These are phyloP conservation scores for Daktulosphaira vitifoliae DNA, from an alignment of 1,140 invertebrate species.

Conservation along the genomic window DNA sequence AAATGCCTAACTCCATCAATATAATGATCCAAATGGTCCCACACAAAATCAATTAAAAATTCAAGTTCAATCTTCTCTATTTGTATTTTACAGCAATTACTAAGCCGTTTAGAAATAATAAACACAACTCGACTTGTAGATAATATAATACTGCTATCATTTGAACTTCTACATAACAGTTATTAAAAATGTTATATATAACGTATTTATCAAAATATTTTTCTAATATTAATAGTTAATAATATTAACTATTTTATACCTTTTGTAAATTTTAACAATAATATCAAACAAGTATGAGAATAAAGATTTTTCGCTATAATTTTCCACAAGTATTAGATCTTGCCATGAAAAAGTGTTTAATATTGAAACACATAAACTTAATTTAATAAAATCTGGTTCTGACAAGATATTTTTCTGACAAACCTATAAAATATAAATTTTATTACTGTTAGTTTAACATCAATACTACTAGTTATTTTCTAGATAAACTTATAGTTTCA, in stretches of 20 bases:
- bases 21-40: slow-evolving; percentile 48
- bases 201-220: too few relatives aligned
- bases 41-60: slow-evolving; percentile 35
- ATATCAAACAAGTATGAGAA: not conserved
- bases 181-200: too few relatives aligned
- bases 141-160: slow-evolving; percentile 18
- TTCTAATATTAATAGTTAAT: too few relatives aligned
- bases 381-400: slow-evolving; percentile 4
- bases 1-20: slow-evolving; percentile 52
- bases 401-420: not conserved
- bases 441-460: too few relatives aligned
- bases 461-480: too few relatives aligned
- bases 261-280: not conserved
- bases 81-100: not conserved
- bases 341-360: slow-evolving; percentile 11
- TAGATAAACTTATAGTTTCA: too few relatives aligned
- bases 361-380: slow-evolving; percentile 4
- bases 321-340: not conserved
- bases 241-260: not conserved
- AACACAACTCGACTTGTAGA: slow-evolving; percentile 13
- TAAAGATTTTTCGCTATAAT: not conserved
- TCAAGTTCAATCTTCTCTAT: slow-evolving; percentile 6
- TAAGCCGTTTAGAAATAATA: slow-evolving; percentile 12
- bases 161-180: not conserved
- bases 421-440: not conserved